phyloP scores from a whole-genome alignment of 2,113 vertebrate genomes.

The zebrafish (Danio rerio) region GRCz12tu NC_133184.1:10873501-10874000 shows the following conservation, averaged over 20 bases:
- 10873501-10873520: too few species aligned
- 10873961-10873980: too few species aligned
- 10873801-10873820: background rate
- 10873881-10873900: too few species aligned
- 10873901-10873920: too few species aligned
- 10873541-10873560: constrained; percentile 17
- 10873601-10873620: constrained; percentile 99
- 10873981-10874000: too few species aligned
- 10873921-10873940: too few species aligned
- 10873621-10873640: constrained; percentile 97
- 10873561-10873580: constrained; percentile 99
- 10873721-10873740: background rate
- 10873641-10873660: constrained; percentile 99
- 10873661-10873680: constrained; percentile 99
- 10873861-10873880: background rate
- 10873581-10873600: constrained; percentile 98
- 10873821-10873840: background rate
- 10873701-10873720: constrained; percentile 49
- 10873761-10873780: background rate
- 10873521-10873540: background rate
- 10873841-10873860: background rate
- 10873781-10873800: background rate
- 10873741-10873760: background rate
- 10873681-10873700: constrained; percentile 97
- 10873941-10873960: too few species aligned